A percentile compares a stretch with the other conserved stretches of the same genome.
These are phyloP conservation scores for Drosophila setosimentum DNA, from an alignment of 2,888 invertebrate species.

Conservation along the genomic window DNA sequence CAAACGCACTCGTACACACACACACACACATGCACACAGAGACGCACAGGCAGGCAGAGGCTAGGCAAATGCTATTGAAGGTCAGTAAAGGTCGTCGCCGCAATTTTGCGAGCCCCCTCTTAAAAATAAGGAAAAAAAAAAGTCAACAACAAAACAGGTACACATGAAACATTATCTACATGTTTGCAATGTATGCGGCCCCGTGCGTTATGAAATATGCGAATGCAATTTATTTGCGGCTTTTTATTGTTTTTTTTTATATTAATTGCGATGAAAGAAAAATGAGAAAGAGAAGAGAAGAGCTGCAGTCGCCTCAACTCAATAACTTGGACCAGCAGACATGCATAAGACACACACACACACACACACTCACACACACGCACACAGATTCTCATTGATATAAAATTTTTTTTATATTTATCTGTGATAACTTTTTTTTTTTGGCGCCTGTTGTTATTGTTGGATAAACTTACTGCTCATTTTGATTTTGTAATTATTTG, in stretches of 20 bases:
- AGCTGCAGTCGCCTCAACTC: constrained; percentile 34
- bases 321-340: constrained; percentile 54
- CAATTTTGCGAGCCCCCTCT: constrained; percentile 32
- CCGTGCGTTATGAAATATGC: constrained; percentile 67
- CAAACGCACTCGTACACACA: constrained; percentile 15
- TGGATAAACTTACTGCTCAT: constrained; percentile 76
- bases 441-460: constrained; percentile 30
- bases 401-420: constrained; percentile 27
- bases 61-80: constrained; percentile 72
- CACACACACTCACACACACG: constrained; percentile 34
- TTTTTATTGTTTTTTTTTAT: constrained; percentile 10
- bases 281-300: constrained; percentile 14
- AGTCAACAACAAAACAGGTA: constrained; percentile 11
- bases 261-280: constrained; percentile 49
- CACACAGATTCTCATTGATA: constrained; percentile 61
- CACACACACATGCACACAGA: constrained; percentile 18
- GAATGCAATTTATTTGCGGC: constrained; percentile 54
- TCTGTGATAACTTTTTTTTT: constrained; percentile 50
- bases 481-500: constrained; percentile 59
- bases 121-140: constrained; percentile 29
- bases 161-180: constrained; percentile 32
- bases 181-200: constrained; percentile 31
- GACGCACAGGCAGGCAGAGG: constrained; percentile 31
- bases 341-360: constrained; percentile 58
- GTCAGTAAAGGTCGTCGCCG: constrained; percentile 77